Conservation (phyloP, 2,113 vertebrate species). For the Catharus minimus region DNA sequence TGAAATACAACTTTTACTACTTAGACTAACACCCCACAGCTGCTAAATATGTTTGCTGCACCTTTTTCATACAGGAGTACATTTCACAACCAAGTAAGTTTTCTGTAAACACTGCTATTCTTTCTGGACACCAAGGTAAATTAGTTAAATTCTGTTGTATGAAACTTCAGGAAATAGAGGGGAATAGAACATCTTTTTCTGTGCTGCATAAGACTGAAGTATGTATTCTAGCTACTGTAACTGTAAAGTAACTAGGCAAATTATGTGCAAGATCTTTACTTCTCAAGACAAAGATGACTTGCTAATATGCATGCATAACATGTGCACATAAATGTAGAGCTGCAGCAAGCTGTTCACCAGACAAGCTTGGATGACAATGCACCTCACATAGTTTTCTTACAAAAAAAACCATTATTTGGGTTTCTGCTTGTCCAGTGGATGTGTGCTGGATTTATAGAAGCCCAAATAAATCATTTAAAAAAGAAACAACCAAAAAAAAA, state of each 20-base stretch:
- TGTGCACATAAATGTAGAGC: constrained; percentile 59
- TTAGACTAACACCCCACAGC: neutral
- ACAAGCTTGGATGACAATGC: constrained; percentile 64
- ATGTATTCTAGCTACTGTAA: constrained; percentile 51
- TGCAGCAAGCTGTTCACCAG: constrained; percentile 60
- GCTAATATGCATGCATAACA: constrained; percentile 70
- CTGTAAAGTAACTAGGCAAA: constrained; percentile 64
- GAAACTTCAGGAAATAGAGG: neutral
- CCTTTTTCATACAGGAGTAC: neutral
- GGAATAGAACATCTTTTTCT: neutral
- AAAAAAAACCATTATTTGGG: constrained; percentile 33
- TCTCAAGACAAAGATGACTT: constrained; percentile 75
- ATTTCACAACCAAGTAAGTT: neutral
- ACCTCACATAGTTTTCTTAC: constrained; percentile 55
- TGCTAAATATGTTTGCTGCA: neutral
- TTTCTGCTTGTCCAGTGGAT: constrained; percentile 43
- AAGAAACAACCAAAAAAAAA: neutral
- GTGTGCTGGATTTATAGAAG: constrained; percentile 48
- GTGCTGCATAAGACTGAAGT: neutral
- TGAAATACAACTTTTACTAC: neutral
- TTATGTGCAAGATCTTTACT: constrained; percentile 68
- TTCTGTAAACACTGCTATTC: neutral
- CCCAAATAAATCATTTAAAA: neutral
- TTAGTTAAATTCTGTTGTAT: neutral
- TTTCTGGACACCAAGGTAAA: neutral